These are phyloP conservation scores for Alethe diademata DNA, from an alignment of 2,113 vertebrate species.

Conservation along the genomic window DNA sequence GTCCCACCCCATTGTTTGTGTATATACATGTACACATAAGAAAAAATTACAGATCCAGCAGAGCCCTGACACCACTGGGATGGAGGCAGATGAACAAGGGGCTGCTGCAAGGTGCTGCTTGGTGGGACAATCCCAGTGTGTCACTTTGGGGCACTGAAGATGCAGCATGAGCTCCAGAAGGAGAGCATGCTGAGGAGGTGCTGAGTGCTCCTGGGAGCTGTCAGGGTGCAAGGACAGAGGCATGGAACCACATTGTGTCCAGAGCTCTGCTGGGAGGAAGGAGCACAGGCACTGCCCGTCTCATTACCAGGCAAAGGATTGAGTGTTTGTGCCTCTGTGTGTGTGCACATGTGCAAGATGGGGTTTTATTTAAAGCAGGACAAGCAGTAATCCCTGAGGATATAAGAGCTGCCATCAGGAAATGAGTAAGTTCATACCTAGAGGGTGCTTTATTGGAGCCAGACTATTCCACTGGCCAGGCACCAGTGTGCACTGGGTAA, in stretches of 20 bases:
- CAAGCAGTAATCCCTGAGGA: constrained; percentile 27
- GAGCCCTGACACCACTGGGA: neutral
- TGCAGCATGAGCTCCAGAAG: neutral
- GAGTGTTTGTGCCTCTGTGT: neutral
- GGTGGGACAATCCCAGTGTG: neutral
- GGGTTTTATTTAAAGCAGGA: constrained; percentile 40
- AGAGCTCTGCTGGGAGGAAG: neutral
- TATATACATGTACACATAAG: too few species aligned
- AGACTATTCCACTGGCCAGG: neutral
- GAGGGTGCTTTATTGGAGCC: neutral
- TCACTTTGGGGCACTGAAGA: neutral
- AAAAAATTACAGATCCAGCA: too few species aligned
- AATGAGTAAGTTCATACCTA: neutral
- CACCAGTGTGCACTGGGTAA: neutral
- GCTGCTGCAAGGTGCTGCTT: neutral
- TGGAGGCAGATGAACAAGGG: neutral
- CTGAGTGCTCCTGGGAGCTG: neutral
- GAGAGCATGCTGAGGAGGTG: neutral
- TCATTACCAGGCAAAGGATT: neutral
- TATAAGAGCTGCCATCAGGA: constrained; percentile 6
- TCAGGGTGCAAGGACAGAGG: neutral
- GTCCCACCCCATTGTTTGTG: too few species aligned
- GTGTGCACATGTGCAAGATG: neutral
- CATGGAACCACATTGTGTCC: neutral
- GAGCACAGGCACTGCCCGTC: fast-evolving